Evolutionary conservation across 2,797 vertebrate genomes (phyloP).

Genomic region (Sebastes itinus): DNA sequence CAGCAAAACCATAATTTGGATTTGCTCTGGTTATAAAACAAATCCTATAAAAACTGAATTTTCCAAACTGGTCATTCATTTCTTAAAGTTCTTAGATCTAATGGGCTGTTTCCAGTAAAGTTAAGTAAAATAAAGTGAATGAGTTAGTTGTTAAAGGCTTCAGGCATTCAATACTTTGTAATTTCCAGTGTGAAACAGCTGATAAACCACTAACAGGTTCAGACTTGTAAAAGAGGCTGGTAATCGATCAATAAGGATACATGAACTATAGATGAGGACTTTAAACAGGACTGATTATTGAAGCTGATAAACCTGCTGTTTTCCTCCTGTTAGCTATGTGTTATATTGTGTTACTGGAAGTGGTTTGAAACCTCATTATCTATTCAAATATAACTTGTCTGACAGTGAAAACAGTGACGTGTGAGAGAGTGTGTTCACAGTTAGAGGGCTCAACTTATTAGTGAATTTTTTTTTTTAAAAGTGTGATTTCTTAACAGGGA

Average conservation of each 20-base stretch:
- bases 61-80: neutral
- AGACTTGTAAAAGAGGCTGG: neutral
- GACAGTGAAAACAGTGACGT: neutral
- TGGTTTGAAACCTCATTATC: neutral
- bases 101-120: neutral
- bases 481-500: neutral
- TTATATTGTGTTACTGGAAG: neutral
- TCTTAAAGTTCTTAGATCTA: neutral
- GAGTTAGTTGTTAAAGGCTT: neutral
- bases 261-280: neutral
- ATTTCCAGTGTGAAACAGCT: neutral
- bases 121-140: too few species aligned
- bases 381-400: neutral
- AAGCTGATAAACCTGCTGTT: constrained; percentile 7
- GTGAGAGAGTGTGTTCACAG: neutral
- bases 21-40: too few species aligned
- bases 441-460: neutral
- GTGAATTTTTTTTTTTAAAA: neutral
- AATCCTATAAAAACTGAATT: too few species aligned
- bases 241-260: constrained; percentile 14
- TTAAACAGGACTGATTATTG: constrained; percentile 9
- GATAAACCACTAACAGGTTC: neutral
- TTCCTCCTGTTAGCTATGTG: neutral
- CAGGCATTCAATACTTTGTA: neutral
- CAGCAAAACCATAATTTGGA: too few species aligned